phyloP scores from a whole-genome alignment of 2,797 vertebrate species.

The Eulemur albifrons region DNA sequence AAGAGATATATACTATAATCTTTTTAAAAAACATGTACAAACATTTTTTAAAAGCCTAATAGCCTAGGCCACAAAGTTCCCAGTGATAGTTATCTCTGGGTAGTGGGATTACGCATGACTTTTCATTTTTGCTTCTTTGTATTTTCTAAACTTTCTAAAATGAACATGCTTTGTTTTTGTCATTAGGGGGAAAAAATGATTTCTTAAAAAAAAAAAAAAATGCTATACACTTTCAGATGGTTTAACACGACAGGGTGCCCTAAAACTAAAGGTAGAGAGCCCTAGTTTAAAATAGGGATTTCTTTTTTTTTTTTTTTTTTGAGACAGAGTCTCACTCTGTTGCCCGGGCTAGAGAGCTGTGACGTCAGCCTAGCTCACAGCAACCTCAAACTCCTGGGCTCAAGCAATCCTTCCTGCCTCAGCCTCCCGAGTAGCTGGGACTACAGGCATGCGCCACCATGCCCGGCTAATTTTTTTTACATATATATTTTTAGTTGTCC shows the following conservation, averaged over 20 bases:
- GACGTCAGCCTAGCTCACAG: too few relatives aligned
- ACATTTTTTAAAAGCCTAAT: background rate
- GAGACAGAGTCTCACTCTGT: too few relatives aligned
- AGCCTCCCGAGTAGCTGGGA: too few relatives aligned
- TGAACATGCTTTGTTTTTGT: slow-evolving; percentile 21
- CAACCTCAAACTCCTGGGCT: too few relatives aligned
- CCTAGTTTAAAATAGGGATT: background rate
- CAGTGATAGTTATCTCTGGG: background rate
- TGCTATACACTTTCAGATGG: slow-evolving; percentile 7
- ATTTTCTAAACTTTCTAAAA: slow-evolving; percentile 33
- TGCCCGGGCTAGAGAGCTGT: too few relatives aligned
- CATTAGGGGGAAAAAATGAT: background rate
- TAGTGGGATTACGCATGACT: background rate
- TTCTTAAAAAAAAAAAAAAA: background rate
- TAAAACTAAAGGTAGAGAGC: slow-evolving; percentile 5
- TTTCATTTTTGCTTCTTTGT: slow-evolving; percentile 20
- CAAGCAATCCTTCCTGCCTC: too few relatives aligned
- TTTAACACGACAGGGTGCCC: background rate
- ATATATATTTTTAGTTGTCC: too few relatives aligned
- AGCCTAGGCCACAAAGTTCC: background rate
- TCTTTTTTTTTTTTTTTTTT: background rate
- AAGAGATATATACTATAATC: background rate
- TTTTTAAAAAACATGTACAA: background rate
- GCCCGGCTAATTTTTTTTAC: too few relatives aligned
- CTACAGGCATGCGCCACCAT: too few relatives aligned